These are phyloP conservation scores for Cosmorhoe ocellata DNA, from an alignment of 2,888 invertebrate genomes.

Conservation along the genomic window DNA sequence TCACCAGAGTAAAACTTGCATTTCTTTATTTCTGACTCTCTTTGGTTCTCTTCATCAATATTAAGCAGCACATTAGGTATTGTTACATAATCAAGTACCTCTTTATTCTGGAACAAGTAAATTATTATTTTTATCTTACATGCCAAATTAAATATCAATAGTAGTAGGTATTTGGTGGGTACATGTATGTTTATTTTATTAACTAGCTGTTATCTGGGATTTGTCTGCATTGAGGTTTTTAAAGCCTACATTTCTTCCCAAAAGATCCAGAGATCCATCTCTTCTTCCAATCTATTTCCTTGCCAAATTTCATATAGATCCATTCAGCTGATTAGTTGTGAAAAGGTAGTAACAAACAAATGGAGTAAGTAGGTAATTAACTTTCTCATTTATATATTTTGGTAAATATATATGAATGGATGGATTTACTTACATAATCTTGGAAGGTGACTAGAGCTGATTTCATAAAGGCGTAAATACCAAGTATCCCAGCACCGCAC, in stretches of 20 bases:
- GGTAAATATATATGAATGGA: too few relatives aligned
- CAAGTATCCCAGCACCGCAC: slow-evolving; percentile 95
- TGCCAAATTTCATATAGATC: too few relatives aligned
- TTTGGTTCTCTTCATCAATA: slow-evolving; percentile 63
- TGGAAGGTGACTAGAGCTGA: slow-evolving; percentile 92
- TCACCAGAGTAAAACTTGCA: slow-evolving; percentile 88
- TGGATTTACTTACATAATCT: slow-evolving; percentile 94
- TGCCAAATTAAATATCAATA: too few relatives aligned
- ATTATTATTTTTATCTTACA: slow-evolving; percentile 3
- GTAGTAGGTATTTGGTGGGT: not conserved
- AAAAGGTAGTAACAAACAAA: too few relatives aligned
- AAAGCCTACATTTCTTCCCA: too few relatives aligned
- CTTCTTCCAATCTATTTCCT: too few relatives aligned
- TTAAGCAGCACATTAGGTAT: slow-evolving; percentile 91
- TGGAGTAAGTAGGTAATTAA: too few relatives aligned
- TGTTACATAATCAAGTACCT: slow-evolving; percentile 90
- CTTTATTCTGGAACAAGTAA: slow-evolving; percentile 87
- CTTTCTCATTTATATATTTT: too few relatives aligned
- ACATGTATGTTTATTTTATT: not conserved
- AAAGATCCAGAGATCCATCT: too few relatives aligned
- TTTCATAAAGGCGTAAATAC: slow-evolving; percentile 87
- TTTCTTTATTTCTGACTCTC: slow-evolving; percentile 49
- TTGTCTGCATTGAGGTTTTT: too few relatives aligned
- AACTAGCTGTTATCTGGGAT: too few relatives aligned
- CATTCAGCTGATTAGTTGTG: too few relatives aligned